Conservation (phyloP, 2,888 invertebrate species). For the Limnephilus auricula region DNA sequence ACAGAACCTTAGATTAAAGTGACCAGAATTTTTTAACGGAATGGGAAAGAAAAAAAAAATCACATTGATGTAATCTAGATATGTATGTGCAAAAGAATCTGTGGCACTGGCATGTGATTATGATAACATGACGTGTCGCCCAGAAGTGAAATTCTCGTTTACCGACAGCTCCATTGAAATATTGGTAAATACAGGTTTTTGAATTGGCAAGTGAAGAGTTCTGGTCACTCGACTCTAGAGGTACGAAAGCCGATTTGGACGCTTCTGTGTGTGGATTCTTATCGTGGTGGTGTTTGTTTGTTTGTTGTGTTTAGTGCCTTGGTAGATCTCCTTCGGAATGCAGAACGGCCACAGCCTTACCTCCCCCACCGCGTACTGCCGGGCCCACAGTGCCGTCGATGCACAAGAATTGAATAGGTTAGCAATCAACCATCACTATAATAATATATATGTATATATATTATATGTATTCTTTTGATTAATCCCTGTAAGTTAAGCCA, state of each 20-base stretch:
- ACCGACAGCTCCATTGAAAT: neutral
- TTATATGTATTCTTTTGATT: neutral
- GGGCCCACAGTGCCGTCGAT: constrained; percentile 62
- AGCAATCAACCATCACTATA: constrained; percentile 16
- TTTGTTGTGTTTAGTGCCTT: constrained; percentile 19
- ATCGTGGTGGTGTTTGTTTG: neutral
- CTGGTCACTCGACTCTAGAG: neutral
- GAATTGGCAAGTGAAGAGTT: neutral
- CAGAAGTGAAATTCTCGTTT: neutral
- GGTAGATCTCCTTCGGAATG: constrained; percentile 48
- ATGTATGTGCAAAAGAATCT: neutral
- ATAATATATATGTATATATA: neutral
- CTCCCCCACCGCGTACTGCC: constrained; percentile 53
- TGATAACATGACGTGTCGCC: neutral
- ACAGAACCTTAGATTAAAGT: neutral
- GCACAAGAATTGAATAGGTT: constrained; percentile 63
- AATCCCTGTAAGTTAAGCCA: neutral
- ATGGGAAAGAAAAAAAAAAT: neutral
- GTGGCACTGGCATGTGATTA: neutral
- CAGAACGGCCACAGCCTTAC: constrained; percentile 58
- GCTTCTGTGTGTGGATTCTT: neutral
- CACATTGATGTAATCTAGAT: neutral
- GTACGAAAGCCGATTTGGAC: neutral
- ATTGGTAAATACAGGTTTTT: neutral
- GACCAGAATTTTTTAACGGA: constrained; percentile 8